Base-by-base conservation (phyloP, 2,888 invertebrate species). In the Catocala nupta region DNA sequence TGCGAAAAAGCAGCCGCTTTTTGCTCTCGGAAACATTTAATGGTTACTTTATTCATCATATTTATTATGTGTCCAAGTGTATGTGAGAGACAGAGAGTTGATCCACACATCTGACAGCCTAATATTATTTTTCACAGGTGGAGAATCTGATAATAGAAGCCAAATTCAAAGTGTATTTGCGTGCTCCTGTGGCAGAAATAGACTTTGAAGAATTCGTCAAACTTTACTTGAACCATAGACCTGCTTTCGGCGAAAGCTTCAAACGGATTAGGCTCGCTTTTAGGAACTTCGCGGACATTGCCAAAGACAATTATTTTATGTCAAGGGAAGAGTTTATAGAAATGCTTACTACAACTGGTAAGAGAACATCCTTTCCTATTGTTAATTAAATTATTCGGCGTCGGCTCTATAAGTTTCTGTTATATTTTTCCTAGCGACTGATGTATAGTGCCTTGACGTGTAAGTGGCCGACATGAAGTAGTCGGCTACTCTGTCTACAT, bases 151-250 rank as follows among this genome's bases (percentile, higher is more conserved):
- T 96, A 77, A 88, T 92, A 2, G 96, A 96, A 86, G 94, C 95
- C 0, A 94, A 92, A 69, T 95, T 92, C 75, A 92, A 92, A 71
- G 91, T 89, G 75, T 95, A 85, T 93, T 94, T 86, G 87, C 93
- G 52, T 80, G 87, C 73, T 85, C 94, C 77, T 84, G 87, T 89
- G 2, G 87, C 93, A 0, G 95, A 95, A 70, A 94, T 97, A 33
- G 95, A 95, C 59, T 96, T 97, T 73, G 95, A 95, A 25, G 96
- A 96, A 67, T 96, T 96, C 68, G 95, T 96, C 0, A 95, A 95
- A 79, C 84, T 96, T 12, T 96, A 96, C 77, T 80, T 96, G 52
- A 96, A 96, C 83, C 96, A 96, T 80, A 94, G 96, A 68, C 96
- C 96, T 0, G 95, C 94, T 0, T 93, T 95, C 74, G 95, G 95